These are phyloP conservation scores for Cyclargus thomasi DNA, from an alignment of 1,140 invertebrate species.

Conservation along the genomic window DNA sequence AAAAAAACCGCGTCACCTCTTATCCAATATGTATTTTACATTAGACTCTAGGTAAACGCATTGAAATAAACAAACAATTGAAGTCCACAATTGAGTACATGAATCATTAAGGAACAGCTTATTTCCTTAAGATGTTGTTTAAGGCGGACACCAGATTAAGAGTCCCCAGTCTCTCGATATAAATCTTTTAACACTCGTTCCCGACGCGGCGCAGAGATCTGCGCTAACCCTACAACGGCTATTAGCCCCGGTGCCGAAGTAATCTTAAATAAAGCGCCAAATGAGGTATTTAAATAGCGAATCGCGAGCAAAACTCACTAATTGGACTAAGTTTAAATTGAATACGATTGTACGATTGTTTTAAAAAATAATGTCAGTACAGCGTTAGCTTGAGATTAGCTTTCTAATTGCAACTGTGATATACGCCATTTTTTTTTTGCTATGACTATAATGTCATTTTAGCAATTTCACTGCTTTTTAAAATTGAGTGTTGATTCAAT, in stretches of 20 bases:
- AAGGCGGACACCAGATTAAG: slow-evolving; percentile 42
- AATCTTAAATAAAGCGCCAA: slow-evolving; percentile 49
- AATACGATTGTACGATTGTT: slow-evolving; percentile 19
- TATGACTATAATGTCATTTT: too few species aligned
- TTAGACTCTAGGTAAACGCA: neutral
- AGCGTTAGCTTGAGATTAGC: neutral
- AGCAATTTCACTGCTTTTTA: too few species aligned
- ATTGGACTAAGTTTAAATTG: slow-evolving; percentile 32
- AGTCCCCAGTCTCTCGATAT: slow-evolving; percentile 52
- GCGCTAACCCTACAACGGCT: slow-evolving; percentile 55
- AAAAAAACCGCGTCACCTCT: too few species aligned
- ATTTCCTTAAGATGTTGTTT: slow-evolving; percentile 47
- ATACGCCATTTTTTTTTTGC: too few species aligned
- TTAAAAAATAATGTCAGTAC: slow-evolving; percentile 18
- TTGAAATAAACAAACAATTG: neutral
- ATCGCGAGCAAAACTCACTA: slow-evolving; percentile 31
- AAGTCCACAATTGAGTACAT: slow-evolving; percentile 2
- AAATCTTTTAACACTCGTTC: slow-evolving; percentile 71
- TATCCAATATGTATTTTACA: too few species aligned
- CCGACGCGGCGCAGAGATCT: slow-evolving; percentile 47
- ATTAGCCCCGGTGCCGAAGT: slow-evolving; percentile 52
- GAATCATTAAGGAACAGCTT: slow-evolving; percentile 17
- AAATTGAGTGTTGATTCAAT: too few species aligned
- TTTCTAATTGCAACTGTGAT: too few species aligned
- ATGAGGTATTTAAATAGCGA: slow-evolving; percentile 52